A percentile compares a stretch with the other conserved stretches of the same genome.
Conservation (phyloP, 2,888 invertebrate genomes). For the Alcis repandata region DNA sequence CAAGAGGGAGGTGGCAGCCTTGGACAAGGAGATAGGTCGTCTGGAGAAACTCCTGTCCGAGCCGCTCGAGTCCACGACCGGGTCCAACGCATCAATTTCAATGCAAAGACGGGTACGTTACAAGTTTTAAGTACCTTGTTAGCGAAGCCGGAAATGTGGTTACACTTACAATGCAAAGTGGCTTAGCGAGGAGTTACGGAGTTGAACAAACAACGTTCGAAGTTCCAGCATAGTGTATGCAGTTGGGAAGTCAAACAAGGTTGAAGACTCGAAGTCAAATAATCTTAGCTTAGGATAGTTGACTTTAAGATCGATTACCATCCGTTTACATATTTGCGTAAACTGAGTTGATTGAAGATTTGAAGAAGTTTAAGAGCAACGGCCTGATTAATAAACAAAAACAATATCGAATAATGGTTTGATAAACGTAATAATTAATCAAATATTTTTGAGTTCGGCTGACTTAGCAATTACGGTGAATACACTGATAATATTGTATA, state of each 20-base stretch:
- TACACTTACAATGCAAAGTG: neutral
- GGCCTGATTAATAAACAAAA: neutral
- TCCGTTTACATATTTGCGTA: slow-evolving; percentile 1
- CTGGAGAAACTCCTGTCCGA: slow-evolving; percentile 90
- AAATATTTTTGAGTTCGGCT: neutral
- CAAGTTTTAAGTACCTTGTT: neutral
- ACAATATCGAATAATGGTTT: neutral
- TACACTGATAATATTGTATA: no score
- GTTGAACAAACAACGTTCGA: neutral
- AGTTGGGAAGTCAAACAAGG: neutral
- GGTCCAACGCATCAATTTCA: slow-evolving; percentile 75
- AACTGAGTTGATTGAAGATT: neutral
- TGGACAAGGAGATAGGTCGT: slow-evolving; percentile 92
- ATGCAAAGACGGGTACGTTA: slow-evolving; percentile 70
- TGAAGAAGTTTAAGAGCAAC: neutral
- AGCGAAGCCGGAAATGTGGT: neutral
- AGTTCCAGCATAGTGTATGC: neutral
- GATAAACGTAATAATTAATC: neutral
- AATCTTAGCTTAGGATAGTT: neutral
- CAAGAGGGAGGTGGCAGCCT: slow-evolving; percentile 91
- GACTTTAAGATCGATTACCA: slow-evolving; percentile 6
- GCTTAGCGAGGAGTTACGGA: neutral
- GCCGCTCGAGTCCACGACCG: slow-evolving; percentile 84
- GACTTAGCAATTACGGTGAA: no score
- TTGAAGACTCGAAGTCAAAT: neutral